Conservation (phyloP, 53 echinoderm and acorn worm species). For the Echinarachnius parma region DNA sequence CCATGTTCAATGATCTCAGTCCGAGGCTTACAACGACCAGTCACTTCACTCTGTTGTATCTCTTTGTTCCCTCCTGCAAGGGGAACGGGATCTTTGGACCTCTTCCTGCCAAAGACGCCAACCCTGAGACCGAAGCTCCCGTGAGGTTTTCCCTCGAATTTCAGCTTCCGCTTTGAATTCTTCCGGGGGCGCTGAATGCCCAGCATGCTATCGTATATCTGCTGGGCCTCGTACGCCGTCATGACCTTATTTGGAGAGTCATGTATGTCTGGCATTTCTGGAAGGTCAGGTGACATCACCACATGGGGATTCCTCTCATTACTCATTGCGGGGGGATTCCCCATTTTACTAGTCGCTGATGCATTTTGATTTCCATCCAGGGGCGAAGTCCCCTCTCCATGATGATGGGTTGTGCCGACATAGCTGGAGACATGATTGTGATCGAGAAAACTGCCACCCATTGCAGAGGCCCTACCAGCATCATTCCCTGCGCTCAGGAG, state of each 20-base stretch:
- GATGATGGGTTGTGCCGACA: neutral
- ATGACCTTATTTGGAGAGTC: slow-evolving; percentile 47
- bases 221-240: slow-evolving; percentile 60
- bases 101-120: too few relatives aligned
- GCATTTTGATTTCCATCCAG: too few relatives aligned
- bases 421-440: slow-evolving; percentile 5
- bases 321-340: too few relatives aligned
- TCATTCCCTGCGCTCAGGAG: neutral
- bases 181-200: slow-evolving; percentile 27
- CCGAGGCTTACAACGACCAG: too few relatives aligned
- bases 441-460: slow-evolving; percentile 11
- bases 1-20: too few relatives aligned
- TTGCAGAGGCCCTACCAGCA: slow-evolving; percentile 2
- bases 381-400: neutral
- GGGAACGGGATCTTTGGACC: neutral
- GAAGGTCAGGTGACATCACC: slow-evolving; percentile 26
- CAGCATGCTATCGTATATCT: slow-evolving; percentile 58
- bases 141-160: too few relatives aligned
- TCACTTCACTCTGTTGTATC: too few relatives aligned
- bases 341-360: too few relatives aligned
- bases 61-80: neutral
- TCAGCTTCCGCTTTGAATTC: slow-evolving; percentile 54
- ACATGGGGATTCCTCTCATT: neutral
- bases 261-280: slow-evolving; percentile 36
- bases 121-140: too few relatives aligned